Percentiles rank a stretch among this genome's conserved stretches.
These are phyloP conservation scores for Ostrea denselamellosa DNA, from an alignment of 1,140 invertebrate species.

Conservation along the genomic window DNA sequence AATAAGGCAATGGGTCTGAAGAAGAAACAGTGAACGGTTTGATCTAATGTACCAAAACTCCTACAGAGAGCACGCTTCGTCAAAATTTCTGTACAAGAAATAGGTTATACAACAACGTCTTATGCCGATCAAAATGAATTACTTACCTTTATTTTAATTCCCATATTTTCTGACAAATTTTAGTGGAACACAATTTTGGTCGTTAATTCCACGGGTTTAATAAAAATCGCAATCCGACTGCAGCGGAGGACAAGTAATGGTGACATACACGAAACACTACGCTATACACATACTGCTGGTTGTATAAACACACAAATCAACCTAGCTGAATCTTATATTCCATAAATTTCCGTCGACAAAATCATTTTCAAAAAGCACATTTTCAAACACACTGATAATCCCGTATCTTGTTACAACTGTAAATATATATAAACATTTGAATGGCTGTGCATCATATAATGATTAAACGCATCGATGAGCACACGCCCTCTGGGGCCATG, in stretches of 20 bases:
- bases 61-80: neutral
- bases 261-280: neutral
- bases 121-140: neutral
- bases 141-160: neutral
- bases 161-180: neutral
- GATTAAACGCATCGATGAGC: neutral
- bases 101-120: neutral
- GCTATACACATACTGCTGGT: neutral
- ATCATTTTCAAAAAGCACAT: neutral
- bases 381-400: neutral
- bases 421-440: neutral
- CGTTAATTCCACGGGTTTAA: neutral
- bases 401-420: neutral
- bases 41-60: neutral
- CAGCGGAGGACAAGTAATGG: neutral
- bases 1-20: no score
- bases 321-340: neutral
- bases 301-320: neutral
- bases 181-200: neutral
- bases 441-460: slow-evolving; percentile 15
- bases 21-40: no score
- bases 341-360: neutral
- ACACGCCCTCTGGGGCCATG: slow-evolving; percentile 19
- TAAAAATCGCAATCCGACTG: neutral
- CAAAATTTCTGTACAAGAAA: neutral